Evolutionary conservation across 2,888 invertebrate genomes (phyloP).

Genomic region (Cantharis rustica): DNA sequence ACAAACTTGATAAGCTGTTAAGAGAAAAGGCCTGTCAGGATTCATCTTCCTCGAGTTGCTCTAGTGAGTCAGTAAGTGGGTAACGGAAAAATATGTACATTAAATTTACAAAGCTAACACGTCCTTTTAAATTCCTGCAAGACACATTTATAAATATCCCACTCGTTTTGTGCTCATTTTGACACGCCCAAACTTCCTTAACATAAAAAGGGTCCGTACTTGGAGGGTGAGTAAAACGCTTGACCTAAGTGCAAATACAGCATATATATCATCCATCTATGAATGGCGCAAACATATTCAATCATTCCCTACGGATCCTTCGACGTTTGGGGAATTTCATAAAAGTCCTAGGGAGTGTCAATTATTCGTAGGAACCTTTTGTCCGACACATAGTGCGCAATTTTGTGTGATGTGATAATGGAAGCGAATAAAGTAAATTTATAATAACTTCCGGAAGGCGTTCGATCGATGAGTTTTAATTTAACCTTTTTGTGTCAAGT

Average conservation of each 20-base stretch:
- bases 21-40: slow-evolving; percentile 59
- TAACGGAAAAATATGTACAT: slow-evolving; percentile 4
- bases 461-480: background rate
- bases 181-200: background rate
- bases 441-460: background rate
- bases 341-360: background rate
- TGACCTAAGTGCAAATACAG: background rate
- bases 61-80: slow-evolving; percentile 57
- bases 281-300: background rate
- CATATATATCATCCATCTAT: background rate
- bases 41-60: slow-evolving; percentile 60
- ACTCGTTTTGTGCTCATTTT: background rate
- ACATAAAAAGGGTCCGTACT: background rate
- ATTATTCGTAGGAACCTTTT: background rate
- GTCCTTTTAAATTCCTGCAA: background rate
- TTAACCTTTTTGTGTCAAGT: background rate
- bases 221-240: background rate
- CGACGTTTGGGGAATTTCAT: background rate
- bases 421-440: background rate
- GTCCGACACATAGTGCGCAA: background rate
- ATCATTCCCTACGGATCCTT: background rate
- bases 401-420: background rate
- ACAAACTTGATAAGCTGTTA: slow-evolving; percentile 80
- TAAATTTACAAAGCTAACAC: background rate
- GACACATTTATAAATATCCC: background rate